Evolutionary conservation across 2,113 vertebrate genomes (phyloP).

Genomic region (Brachypodius melanocephalos): DNA sequence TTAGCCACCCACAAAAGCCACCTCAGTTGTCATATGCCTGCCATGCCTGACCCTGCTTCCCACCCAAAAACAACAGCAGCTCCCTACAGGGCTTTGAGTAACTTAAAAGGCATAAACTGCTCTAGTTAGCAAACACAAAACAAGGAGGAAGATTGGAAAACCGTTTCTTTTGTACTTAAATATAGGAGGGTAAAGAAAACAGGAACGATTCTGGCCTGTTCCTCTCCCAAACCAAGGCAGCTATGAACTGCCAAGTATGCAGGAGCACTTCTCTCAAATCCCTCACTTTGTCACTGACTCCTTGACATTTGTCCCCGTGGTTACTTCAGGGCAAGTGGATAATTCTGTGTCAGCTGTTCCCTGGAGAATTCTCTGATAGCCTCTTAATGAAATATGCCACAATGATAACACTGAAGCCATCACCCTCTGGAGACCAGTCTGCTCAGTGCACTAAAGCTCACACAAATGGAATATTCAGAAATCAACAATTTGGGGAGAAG

Average conservation of each 20-base stretch:
- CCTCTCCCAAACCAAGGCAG: not conserved
- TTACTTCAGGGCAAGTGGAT: not conserved
- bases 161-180: not conserved
- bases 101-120: conserved; percentile 11
- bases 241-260: not conserved
- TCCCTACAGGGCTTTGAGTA: not conserved
- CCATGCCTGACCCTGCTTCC: not conserved
- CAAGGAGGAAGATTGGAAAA: conserved; percentile 10
- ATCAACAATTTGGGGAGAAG: not conserved
- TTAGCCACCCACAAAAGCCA: not conserved
- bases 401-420: not conserved
- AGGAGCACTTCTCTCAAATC: not conserved
- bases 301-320: not conserved
- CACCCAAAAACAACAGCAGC: not conserved
- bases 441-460: not conserved
- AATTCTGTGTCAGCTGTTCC: not conserved
- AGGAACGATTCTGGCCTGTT: not conserved
- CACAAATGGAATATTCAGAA: not conserved
- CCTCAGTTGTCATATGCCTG: not conserved
- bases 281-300: not conserved
- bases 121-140: conserved; percentile 58
- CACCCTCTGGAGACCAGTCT: not conserved
- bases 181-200: not conserved
- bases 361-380: not conserved
- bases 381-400: not conserved